phyloP scores from a whole-genome alignment of 2,888 invertebrate genomes.

The Lasioglossum malachurum region DNA sequence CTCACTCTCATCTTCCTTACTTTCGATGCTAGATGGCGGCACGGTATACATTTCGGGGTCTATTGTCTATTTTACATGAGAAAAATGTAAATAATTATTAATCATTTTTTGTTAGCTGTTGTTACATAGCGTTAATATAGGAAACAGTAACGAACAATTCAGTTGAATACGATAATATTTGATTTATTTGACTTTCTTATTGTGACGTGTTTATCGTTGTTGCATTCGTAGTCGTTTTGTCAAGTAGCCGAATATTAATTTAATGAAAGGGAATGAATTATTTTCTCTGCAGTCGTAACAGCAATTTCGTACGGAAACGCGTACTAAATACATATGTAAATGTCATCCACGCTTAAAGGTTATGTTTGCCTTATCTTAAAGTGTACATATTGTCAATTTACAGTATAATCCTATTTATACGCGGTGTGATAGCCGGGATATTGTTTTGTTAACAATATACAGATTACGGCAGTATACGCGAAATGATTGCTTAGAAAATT shows the following conservation, averaged over 20 bases:
- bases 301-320: background rate
- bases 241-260: background rate
- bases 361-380: background rate
- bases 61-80: background rate
- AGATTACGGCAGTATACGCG: background rate
- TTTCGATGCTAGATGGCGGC: background rate
- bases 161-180: background rate
- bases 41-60: background rate
- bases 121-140: background rate
- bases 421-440: background rate
- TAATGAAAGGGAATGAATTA: background rate
- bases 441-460: background rate
- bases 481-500: background rate
- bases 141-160: background rate
- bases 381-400: background rate
- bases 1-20: background rate
- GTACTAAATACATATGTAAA: background rate
- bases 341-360: background rate
- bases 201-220: background rate
- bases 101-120: background rate
- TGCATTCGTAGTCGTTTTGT: background rate
- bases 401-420: background rate
- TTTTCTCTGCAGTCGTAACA: background rate
- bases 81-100: constrained; percentile 9
- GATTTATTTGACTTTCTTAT: background rate